phyloP scores from a whole-genome alignment of 2,888 invertebrate genomes.

The Nomada fucata region DNA sequence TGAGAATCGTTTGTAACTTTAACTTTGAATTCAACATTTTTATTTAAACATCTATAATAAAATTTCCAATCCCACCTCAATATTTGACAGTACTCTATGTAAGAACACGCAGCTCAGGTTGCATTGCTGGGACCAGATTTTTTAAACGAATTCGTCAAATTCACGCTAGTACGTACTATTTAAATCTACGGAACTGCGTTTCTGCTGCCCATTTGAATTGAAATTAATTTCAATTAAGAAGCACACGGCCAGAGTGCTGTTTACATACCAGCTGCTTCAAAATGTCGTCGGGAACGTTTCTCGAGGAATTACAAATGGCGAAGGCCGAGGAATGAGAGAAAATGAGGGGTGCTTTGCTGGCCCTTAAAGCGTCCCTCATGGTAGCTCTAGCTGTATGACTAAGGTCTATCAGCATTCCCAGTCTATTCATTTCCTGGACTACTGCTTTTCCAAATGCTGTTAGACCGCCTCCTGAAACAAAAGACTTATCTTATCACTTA shows the following conservation, averaged over 20 bases:
- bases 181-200: too few relatives aligned
- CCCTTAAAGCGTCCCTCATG: constrained; percentile 92
- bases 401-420: constrained; percentile 96
- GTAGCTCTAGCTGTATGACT: constrained; percentile 94
- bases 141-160: too few relatives aligned
- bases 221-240: not conserved
- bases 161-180: too few relatives aligned
- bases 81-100: too few relatives aligned
- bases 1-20: too few relatives aligned
- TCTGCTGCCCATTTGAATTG: too few relatives aligned
- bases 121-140: too few relatives aligned
- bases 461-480: constrained; percentile 78
- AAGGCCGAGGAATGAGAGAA: constrained; percentile 96
- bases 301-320: constrained; percentile 93
- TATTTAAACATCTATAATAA: too few relatives aligned
- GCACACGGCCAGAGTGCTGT: not conserved
- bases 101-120: too few relatives aligned
- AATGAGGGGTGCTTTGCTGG: constrained; percentile 94
- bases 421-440: constrained; percentile 95
- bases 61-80: too few relatives aligned
- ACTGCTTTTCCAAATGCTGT: constrained; percentile 87
- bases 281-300: constrained; percentile 95
- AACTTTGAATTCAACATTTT: too few relatives aligned
- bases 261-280: constrained; percentile 86
- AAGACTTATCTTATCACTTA: not conserved